Evolutionary conservation across 2,113 vertebrate species (phyloP).

Genomic region (Columbina picui): DNA sequence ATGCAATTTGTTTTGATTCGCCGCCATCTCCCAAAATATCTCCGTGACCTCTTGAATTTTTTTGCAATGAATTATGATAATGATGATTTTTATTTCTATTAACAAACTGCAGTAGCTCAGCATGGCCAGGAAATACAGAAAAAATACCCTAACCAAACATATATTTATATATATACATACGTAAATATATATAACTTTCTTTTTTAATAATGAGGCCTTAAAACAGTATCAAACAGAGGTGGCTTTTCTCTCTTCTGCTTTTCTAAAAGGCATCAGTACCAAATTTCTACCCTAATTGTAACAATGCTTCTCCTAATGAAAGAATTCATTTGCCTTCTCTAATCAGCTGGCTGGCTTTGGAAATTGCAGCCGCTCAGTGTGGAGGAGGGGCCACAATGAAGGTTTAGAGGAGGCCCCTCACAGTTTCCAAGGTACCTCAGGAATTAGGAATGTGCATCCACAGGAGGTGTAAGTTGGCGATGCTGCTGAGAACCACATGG

Average conservation of each 20-base stretch:
- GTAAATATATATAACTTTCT: not conserved
- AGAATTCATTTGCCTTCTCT: conserved; percentile 46
- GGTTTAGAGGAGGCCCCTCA: not conserved
- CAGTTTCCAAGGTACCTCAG: not conserved
- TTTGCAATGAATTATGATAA: conserved; percentile 35
- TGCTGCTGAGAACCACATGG: not conserved
- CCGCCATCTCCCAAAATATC: conserved; percentile 59
- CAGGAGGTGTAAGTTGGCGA: not conserved
- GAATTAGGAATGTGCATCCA: not conserved
- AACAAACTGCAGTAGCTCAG: not conserved
- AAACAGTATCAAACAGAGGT: not conserved
- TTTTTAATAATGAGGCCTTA: not conserved
- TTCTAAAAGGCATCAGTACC: not conserved
- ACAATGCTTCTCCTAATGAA: conserved; percentile 53
- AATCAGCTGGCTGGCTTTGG: conserved; percentile 9
- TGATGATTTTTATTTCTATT: conserved; percentile 39
- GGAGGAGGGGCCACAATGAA: not conserved
- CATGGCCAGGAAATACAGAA: not conserved
- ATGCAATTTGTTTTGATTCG: conserved; percentile 55
- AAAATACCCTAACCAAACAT: not conserved
- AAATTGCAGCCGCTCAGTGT: not conserved
- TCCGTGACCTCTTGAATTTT: conserved; percentile 8
- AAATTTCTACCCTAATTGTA: conserved; percentile 44
- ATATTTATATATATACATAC: not conserved
- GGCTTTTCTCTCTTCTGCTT: not conserved